Conservation (phyloP, 2,113 vertebrate species). For the Chaenocephalus aceratus region DNA sequence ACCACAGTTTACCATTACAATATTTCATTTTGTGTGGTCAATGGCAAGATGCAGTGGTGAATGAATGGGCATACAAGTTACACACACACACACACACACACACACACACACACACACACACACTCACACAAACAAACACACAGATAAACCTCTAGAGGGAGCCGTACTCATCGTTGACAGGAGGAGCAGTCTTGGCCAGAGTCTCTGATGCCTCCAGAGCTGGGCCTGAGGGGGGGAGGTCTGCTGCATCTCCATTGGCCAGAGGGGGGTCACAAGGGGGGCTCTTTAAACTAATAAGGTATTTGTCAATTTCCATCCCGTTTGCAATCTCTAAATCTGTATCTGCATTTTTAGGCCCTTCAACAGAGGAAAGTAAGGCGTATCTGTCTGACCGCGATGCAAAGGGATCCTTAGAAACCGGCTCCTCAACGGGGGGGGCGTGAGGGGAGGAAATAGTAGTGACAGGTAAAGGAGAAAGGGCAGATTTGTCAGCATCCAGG, state of each 20-base stretch:
- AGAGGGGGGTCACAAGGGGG: conserved; percentile 85
- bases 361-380: conserved; percentile 64
- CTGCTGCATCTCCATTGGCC: conserved; percentile 93
- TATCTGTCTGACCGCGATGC: conserved; percentile 39
- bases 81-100: conserved; percentile 54
- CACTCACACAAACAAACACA: conserved; percentile 48
- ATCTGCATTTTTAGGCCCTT: conserved; percentile 80
- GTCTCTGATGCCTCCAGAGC: conserved; percentile 95
- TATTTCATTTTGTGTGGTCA: conserved; percentile 72
- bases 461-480: conserved; percentile 53
- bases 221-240: conserved; percentile 92
- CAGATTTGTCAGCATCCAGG: conserved; percentile 24
- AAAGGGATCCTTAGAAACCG: conserved; percentile 17
- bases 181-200: conserved; percentile 90
- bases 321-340: conserved; percentile 84
- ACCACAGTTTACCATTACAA: conserved; percentile 75
- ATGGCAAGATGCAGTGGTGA: conserved; percentile 83
- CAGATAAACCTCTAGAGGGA: conserved; percentile 85
- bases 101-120: conserved; percentile 34
- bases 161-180: conserved; percentile 95
- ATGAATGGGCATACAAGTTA: conserved; percentile 77
- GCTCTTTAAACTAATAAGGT: conserved; percentile 85
- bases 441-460: conserved; percentile 5
- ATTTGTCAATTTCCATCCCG: conserved; percentile 79
- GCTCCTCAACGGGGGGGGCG: neutral